phyloP scores from a whole-genome alignment of 2,797 vertebrate genomes.

The Hypotaenidia okinawae region DNA sequence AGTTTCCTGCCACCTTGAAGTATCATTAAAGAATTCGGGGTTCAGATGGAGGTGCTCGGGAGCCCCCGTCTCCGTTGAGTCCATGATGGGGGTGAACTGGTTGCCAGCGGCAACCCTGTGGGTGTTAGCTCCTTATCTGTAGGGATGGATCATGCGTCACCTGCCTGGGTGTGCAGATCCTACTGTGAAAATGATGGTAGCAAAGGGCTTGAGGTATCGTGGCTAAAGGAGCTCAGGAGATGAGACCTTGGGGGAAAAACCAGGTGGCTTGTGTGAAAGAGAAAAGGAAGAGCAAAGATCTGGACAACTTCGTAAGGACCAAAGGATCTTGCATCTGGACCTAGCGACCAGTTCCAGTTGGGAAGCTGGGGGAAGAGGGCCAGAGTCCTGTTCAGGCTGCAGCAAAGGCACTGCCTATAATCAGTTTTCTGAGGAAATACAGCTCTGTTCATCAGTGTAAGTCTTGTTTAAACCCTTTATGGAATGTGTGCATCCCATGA shows the following conservation, averaged over 20 bases:
- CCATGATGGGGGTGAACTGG: neutral
- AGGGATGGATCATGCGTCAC: neutral
- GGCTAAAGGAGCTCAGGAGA: neutral
- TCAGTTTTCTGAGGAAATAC: neutral
- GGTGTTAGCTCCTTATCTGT: neutral
- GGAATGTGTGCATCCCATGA: neutral
- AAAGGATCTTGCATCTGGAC: neutral
- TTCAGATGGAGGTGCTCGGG: neutral
- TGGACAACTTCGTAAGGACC: fast-evolving
- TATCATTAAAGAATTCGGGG: neutral
- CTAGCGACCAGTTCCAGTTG: fast-evolving
- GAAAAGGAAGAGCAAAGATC: neutral
- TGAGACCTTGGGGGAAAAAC: neutral
- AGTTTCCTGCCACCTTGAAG: neutral
- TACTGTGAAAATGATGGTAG: neutral
- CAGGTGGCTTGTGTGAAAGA: neutral
- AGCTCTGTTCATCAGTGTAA: neutral
- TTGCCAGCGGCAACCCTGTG: neutral
- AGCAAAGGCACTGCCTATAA: neutral
- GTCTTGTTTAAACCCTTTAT: neutral
- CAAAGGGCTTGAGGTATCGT: neutral
- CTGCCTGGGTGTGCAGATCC: neutral
- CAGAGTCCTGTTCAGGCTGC: neutral
- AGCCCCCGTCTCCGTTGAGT: neutral
- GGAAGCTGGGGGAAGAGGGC: neutral